These are phyloP conservation scores for Oopsacas minuta DNA, from an alignment of 37 sponge, comb jelly and placozoan genomes.

Conservation along the genomic window DNA sequence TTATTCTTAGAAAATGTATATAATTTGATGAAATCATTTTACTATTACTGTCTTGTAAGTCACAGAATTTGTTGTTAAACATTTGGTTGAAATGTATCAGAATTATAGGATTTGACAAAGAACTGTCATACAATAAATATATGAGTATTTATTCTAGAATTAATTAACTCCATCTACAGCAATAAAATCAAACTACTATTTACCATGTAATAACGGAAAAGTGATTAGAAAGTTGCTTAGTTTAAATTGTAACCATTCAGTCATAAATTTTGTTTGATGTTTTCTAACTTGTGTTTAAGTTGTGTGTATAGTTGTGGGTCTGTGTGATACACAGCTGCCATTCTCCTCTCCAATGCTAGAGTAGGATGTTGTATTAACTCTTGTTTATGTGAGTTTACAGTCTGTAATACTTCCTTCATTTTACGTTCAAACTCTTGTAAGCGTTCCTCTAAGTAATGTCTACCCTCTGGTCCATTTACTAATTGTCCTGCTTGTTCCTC, in stretches of 20 bases:
- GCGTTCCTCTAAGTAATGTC: neutral
- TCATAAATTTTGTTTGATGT: neutral
- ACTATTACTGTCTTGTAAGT: too few species aligned
- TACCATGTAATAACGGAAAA: too few species aligned
- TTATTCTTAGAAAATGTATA: neutral
- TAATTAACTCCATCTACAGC: too few species aligned
- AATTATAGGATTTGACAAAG: too few species aligned
- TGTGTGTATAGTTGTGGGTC: neutral
- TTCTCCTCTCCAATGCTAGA: neutral
- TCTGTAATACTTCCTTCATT: constrained; percentile 14
- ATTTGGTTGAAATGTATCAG: too few species aligned
- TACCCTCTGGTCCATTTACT: neutral
- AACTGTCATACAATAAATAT: too few species aligned
- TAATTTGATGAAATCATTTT: too few species aligned
- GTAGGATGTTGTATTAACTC: neutral
- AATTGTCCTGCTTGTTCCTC: neutral
- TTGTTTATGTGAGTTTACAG: neutral
- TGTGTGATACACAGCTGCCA: neutral
- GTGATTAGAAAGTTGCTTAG: too few species aligned
- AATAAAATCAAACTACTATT: too few species aligned
- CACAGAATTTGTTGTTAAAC: too few species aligned
- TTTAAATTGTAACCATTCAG: too few species aligned
- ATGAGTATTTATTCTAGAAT: too few species aligned
- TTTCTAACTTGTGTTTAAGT: neutral
- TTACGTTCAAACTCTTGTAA: neutral